Base-by-base conservation (phyloP, 2,113 vertebrate species). In the Acanthisitta chloris region DNA sequence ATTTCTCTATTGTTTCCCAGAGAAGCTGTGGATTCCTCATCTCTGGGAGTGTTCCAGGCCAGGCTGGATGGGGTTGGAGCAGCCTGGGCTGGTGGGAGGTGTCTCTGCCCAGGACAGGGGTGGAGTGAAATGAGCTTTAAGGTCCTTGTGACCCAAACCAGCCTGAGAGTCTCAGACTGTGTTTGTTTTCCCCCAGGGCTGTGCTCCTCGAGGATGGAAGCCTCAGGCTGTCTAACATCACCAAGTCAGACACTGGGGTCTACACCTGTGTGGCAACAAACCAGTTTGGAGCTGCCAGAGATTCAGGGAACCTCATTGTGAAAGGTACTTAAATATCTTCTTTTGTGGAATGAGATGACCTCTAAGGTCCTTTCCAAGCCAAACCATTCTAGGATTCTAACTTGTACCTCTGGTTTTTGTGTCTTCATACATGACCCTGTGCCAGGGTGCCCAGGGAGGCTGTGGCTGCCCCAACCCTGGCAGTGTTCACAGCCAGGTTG, bases 251-350 rank as follows among this genome's bases (percentile, higher is more conserved):
- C 12, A 98, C 97, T 0, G 98, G 98, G 57, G 64, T 96, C 21
- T 99, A 99, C 85, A 99, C 98, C 0, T 99, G 99, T 69, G 80
- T 98, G 69, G 99, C 98, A 59, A 98, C 97, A 16, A 99, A 99
- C 97, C 98, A 98, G 45, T 99, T 99, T 17, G 98, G 99, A 55
- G 62, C 94, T 20, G 98, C 98, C 34, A 98, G 98, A 96, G 98
- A 96, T 86, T 97, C 98, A 1, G 99, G 98, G 57, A 96, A 49
- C 18, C 97, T 99, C 80, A 34, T 98, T 36, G 98, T 99, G 19
- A 99, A 99, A 99, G 99, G 99, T 99, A 98, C 33, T 86, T 94
- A 31, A 74, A 51, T 29, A 10, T 87, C 67, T 90, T 72, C 20
- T 46, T 52, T 43, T 38, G 58, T 34, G n/a, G 45, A 26, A 10